phyloP scores from a whole-genome alignment of 2,113 vertebrate species.

The Lagopus muta region DNA sequence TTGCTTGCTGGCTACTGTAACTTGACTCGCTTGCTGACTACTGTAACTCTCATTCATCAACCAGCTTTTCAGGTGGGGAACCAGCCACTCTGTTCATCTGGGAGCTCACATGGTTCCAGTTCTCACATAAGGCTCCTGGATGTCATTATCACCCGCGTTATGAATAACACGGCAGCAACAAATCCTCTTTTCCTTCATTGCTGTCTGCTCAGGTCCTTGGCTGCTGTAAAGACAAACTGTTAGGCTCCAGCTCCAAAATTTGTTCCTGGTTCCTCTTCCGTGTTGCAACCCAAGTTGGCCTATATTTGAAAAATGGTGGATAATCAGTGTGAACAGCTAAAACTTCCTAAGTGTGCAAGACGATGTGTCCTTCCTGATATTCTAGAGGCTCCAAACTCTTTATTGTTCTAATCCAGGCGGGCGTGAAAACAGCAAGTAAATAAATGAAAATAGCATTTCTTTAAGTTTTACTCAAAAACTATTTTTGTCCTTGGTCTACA shows the following conservation, averaged over 20 bases:
- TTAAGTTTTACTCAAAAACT: neutral
- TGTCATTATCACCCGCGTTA: accelerated
- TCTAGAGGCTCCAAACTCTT: neutral
- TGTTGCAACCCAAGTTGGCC: neutral
- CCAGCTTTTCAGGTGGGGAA: neutral
- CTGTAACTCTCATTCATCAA: neutral
- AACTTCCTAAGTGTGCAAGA: neutral
- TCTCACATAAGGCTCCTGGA: neutral
- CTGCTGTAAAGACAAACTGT: neutral
- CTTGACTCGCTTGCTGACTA: neutral
- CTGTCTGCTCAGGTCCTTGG: neutral
- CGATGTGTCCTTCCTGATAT: neutral
- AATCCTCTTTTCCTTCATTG: neutral
- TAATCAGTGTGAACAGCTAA: neutral
- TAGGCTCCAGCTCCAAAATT: neutral
- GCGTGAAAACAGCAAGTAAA: neutral
- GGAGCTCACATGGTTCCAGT: neutral
- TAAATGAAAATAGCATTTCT: neutral
- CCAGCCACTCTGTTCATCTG: neutral
- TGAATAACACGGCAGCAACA: neutral
- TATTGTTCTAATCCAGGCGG: neutral
- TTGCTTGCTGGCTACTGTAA: neutral
- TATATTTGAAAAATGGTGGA: neutral
- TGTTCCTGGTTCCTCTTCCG: neutral
- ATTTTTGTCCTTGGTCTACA: neutral